Base-by-base conservation (phyloP, 1,140 invertebrate genomes). In the Drosophila bipectinata region DNA sequence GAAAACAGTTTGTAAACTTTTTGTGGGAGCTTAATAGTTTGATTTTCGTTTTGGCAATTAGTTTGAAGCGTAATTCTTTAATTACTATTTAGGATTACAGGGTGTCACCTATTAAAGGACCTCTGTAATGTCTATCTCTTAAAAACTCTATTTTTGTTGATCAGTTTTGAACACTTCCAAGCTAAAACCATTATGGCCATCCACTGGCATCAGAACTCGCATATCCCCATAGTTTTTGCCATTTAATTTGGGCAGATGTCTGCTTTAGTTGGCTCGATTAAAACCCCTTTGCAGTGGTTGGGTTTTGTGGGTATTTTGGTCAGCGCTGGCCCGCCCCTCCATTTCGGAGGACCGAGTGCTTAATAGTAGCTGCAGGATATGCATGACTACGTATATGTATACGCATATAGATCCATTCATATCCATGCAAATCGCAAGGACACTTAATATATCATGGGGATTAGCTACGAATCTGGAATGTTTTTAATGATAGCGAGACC, bases 391-490 rank as follows among this genome's bases (percentile, higher is more conserved):
- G 24, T 41, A 30, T 58, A 18, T 32, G 34, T 37, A 10, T 4
- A 10, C 12, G n/a, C 12, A 21, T 44, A 32, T 6, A 57, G 53
- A 54, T 61, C 37, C 34, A 30, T 24, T 34, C 32, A 58, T 55
- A 72, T 47, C 67, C 60, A 72, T 75, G 79, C 66, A 75, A 78
- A 87, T 68, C 59, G 41, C 10, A 52, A 64, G 12, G 59, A 53
- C 68, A 81, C 74, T 77, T 61, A 55, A 81, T 78, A 78, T 82
- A 75, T 81, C 74, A 78, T 12, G 15, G 81, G 78, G 74, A 87
- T 88, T 85, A 87, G 71, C 74, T 55, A 47, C 24, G 41, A 66
- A 68, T 71, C 75, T 66, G 80, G 83, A 63, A 87, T 88, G 79
- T 79, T 82, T 78, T 82, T 66, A 82, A 82, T 88, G 74, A 69